Percentiles rank a stretch among this genome's conserved stretches.
These are phyloP conservation scores for Pollenia amentaria DNA, from an alignment of 2,888 invertebrate species.

Conservation along the genomic window DNA sequence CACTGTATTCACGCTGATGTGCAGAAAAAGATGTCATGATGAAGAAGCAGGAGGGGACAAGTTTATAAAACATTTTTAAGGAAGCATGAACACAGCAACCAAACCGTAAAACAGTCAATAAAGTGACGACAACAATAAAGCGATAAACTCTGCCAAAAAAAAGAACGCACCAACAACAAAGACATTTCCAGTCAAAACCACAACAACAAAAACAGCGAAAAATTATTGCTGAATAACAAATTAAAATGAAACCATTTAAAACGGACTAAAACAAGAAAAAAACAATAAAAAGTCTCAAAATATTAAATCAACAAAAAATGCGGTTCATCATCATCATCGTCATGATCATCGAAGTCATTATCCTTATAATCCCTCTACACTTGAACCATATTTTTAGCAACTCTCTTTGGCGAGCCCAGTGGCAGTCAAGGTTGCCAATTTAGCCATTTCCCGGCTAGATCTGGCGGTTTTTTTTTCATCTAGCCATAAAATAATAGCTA, in stretches of 20 bases:
- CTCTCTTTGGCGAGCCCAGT: neutral
- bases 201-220: conserved; percentile 52
- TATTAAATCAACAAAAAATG: conserved; percentile 68
- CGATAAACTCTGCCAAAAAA: conserved; percentile 63
- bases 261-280: conserved; percentile 5
- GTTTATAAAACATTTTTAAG: conserved; percentile 22
- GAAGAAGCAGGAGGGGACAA: neutral
- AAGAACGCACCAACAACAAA: conserved; percentile 32
- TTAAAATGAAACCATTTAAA: conserved; percentile 69
- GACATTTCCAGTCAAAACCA: conserved; percentile 16
- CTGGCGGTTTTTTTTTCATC: no score
- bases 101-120: conserved; percentile 69
- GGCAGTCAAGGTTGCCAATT: no score
- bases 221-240: conserved; percentile 67
- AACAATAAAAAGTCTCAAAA: conserved; percentile 73
- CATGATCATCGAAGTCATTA: conserved; percentile 16
- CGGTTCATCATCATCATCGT: conserved; percentile 36
- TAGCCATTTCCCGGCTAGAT: no score
- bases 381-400: neutral
- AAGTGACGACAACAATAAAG: conserved; percentile 70
- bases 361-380: conserved; percentile 14
- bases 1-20: conserved; percentile 14
- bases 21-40: neutral
- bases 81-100: conserved; percentile 61
- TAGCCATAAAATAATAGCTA: no score